Evolutionary conservation across 2,888 invertebrate genomes (phyloP), one percentile per base, ranked within the genome.

Genomic region (Arctia plantaginis): DNA sequence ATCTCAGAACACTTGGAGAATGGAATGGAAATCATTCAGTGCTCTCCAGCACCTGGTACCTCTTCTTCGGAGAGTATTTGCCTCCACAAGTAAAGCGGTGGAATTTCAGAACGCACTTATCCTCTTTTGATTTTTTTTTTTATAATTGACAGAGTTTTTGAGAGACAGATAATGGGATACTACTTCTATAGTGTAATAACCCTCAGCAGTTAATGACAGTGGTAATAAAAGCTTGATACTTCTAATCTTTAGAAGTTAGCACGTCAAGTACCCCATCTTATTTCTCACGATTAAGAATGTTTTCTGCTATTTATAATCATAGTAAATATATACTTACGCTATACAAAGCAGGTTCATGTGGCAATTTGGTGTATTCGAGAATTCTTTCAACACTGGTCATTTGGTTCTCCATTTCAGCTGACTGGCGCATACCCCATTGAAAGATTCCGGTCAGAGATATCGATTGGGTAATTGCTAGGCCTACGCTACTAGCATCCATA

Each of bases 351-450:
- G 94, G 88, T 80, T 96, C 96, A 75, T 94, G 92, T 35, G 96
- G 96, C 33, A 98, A 86, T 23, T 95, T 93, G 0, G 96, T 96
- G 87, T 98, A 98, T 83, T 98, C 97, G 23, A 97, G 82, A 0
- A 98, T 96, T 82, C 99, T 94, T 93, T 99, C 99, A 0, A 99
- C 98, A 3, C 97, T 97, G 82, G 97, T 97, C 96, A 98, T 96
- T 86, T 97, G 97, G 87, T 98, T 98, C 77, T 97, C 96, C 84
- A 97, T 97, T 91, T 98, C 98, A 0, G 98, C 98, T n/a, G 98
- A 98, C 90, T 98, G 98, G 23, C 98, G 95, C 96, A 98, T 97
- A 13, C 98, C 98, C 98, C 98, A 99, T 85, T 97, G 96, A 80
- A 96, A 95, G 84, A 97, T 93, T 33, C 97, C 97, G 18, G 97